phyloP scores from a whole-genome alignment of 35 echinoderm and acorn worm genomes.

The Amphiura filiformis region DNA sequence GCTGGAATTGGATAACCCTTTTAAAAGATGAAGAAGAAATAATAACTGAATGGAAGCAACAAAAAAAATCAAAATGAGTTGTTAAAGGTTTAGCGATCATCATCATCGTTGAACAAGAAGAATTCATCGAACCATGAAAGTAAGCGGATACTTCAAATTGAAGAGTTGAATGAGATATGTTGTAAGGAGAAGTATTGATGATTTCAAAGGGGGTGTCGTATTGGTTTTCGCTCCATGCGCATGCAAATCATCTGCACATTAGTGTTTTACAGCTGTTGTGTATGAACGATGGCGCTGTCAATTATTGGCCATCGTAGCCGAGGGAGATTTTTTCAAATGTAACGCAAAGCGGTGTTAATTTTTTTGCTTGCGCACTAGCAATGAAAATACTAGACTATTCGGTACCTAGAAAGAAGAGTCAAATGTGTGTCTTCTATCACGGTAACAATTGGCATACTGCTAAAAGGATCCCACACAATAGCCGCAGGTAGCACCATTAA shows the following conservation, averaged over 20 bases:
- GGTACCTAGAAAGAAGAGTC: neutral
- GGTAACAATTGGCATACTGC: neutral
- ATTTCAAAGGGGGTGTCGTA: neutral
- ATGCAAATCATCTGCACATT: neutral
- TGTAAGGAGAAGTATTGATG: neutral
- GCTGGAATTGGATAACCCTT: neutral
- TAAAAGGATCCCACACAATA: slow-evolving; percentile 32
- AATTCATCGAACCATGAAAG: neutral
- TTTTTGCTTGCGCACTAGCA: neutral
- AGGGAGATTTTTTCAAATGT: slow-evolving; percentile 1
- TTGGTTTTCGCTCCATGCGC: slow-evolving; percentile 2
- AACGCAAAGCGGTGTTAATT: neutral
- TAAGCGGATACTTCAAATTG: slow-evolving; percentile 5
- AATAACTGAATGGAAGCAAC: too few relatives aligned
- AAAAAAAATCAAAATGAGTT: neutral
- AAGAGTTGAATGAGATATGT: neutral
- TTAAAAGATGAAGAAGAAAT: neutral
- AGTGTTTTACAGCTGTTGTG: slow-evolving; percentile 6
- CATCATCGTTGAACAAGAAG: neutral
- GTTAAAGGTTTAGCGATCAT: neutral
- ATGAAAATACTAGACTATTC: neutral
- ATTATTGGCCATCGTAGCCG: neutral
- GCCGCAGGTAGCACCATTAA: slow-evolving; percentile 23
- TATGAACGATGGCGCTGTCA: slow-evolving; percentile 13
- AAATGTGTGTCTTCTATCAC: neutral